A percentile compares a stretch with the other conserved stretches of the same genome.
Conservation (phyloP, 2,113 vertebrate species). For the Coryphaenoides rupestris region DNA sequence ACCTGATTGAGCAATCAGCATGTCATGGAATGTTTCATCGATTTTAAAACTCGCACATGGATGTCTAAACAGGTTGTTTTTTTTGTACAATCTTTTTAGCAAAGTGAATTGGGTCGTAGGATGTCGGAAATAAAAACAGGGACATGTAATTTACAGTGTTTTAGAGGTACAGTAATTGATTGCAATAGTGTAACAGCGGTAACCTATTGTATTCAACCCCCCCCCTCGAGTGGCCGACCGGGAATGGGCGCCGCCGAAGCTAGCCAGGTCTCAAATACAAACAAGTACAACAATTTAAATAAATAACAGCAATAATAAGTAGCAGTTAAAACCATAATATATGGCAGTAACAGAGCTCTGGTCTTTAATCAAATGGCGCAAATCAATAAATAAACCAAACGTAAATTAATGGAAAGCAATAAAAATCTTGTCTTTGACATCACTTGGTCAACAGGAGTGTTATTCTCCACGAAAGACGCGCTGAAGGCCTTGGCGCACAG, state of each 20-base stretch:
- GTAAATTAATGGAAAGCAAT: conserved; percentile 45
- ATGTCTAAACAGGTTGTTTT: conserved; percentile 4
- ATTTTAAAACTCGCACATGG: conserved; percentile 6
- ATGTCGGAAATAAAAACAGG: conserved; percentile 51
- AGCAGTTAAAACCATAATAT: conserved; percentile 34
- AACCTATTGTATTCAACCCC: background rate
- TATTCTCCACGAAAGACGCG: conserved; percentile 55
- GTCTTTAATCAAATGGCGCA: conserved; percentile 56
- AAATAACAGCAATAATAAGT: conserved; percentile 18
- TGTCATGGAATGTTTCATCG: conserved; percentile 21
- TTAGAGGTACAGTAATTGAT: conserved; percentile 36
- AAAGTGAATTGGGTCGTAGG: conserved; percentile 22
- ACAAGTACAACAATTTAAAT: conserved; percentile 1
- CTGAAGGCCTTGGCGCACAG: conserved; percentile 64
- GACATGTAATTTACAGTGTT: conserved; percentile 43
- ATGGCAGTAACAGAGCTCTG: conserved; percentile 58
- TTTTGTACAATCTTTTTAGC: conserved; percentile 24
- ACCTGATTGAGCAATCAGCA: conserved; percentile 31
- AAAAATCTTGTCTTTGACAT: conserved; percentile 62
- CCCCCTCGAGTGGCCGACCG: conserved; percentile 16
- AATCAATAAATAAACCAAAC: conserved; percentile 48
- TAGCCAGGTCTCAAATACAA: conserved; percentile 10
- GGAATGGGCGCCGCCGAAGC: conserved; percentile 17
- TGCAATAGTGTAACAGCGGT: conserved; percentile 35
- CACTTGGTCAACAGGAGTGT: conserved; percentile 61